Evolutionary conservation across 2,113 vertebrate species (phyloP).

Genomic region (Sula dactylatra): DNA sequence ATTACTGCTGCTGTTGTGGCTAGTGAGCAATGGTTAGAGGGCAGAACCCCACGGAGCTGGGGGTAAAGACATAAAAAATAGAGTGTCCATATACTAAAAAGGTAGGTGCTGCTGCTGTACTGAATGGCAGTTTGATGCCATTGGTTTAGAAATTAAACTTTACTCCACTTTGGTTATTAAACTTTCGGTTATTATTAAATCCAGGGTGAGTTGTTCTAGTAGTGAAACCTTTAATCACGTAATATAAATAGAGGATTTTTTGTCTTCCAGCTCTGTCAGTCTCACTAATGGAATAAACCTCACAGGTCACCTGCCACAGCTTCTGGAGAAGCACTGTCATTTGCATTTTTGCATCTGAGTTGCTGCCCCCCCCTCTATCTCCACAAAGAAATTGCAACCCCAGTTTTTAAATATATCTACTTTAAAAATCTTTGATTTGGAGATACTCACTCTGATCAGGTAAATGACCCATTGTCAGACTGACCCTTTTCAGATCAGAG

Average conservation of each 20-base stretch:
- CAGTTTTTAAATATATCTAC: not conserved
- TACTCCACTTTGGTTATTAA: not conserved
- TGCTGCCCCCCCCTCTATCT: accelerated
- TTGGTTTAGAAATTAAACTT: not conserved
- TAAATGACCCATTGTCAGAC: not conserved
- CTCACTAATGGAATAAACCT: not conserved
- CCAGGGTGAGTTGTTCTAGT: not conserved
- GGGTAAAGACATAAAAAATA: not conserved
- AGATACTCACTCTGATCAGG: not conserved
- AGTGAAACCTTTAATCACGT: not conserved
- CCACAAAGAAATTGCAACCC: not conserved
- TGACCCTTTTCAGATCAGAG: not conserved
- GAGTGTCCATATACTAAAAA: not conserved
- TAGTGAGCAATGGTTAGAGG: not conserved
- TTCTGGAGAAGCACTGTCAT: not conserved
- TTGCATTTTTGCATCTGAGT: not conserved
- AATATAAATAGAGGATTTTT: not conserved
- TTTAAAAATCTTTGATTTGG: not conserved
- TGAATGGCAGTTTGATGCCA: not conserved
- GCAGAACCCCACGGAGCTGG: not conserved
- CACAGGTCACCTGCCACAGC: not conserved
- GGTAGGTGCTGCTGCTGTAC: not conserved
- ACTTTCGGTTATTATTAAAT: not conserved
- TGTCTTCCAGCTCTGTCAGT: not conserved
- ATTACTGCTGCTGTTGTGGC: not conserved